These are phyloP conservation scores for Tangara arthus DNA, from an alignment of 2,797 vertebrate species.

Conservation along the genomic window DNA sequence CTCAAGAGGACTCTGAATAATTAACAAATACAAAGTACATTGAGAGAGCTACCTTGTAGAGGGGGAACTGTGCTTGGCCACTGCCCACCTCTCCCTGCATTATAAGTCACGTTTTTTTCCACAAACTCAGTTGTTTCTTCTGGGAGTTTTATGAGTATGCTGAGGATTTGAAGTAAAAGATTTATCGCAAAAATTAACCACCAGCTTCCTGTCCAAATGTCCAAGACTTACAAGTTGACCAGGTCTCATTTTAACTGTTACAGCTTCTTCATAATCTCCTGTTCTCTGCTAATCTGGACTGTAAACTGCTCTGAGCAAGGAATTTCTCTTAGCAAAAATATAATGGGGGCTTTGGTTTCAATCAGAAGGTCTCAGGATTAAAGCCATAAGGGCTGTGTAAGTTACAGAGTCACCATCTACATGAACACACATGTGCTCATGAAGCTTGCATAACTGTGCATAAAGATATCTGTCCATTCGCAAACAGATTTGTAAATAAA, in stretches of 20 bases:
- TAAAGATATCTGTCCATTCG: background rate
- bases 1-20: background rate
- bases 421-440: rapidly evolving
- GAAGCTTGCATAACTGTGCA: background rate
- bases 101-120: background rate
- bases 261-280: background rate
- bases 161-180: background rate
- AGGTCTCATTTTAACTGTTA: background rate
- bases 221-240: background rate
- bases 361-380: background rate
- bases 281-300: background rate
- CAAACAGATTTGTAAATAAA: background rate
- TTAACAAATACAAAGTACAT: background rate
- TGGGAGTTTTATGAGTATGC: background rate
- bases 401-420: background rate
- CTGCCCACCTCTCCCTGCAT: background rate
- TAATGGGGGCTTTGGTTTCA: background rate
- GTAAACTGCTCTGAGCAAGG: background rate
- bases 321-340: background rate
- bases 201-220: background rate
- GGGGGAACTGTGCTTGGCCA: background rate
- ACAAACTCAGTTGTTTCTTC: background rate
- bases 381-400: background rate
- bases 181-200: background rate
- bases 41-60: background rate